phyloP scores from a whole-genome alignment of 2,113 vertebrate species.

The Bujurquina vittata region DNA sequence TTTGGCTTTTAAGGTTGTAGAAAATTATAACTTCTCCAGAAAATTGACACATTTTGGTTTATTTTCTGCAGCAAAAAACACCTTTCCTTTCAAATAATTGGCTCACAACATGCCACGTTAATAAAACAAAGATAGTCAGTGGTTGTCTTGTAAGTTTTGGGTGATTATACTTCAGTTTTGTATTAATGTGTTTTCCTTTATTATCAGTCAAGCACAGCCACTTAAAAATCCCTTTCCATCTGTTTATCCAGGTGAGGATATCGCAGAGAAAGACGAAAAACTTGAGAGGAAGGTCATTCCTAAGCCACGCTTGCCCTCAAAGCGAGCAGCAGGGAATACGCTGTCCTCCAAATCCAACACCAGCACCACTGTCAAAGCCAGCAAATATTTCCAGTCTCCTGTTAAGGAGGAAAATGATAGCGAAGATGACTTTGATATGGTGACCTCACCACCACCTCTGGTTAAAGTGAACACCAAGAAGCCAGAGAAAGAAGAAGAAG shows the following conservation, averaged over 20 bases:
- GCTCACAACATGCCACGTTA: not conserved
- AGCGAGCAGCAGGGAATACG: not conserved
- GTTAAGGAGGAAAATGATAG: conserved; percentile 43
- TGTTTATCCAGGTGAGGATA: conserved; percentile 45
- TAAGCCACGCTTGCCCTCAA: conserved; percentile 29
- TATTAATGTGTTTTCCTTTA: not conserved
- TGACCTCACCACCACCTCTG: not conserved
- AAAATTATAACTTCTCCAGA: not conserved
- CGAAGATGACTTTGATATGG: conserved; percentile 55
- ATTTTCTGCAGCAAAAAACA: not conserved
- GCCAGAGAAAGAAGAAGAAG: conserved; percentile 39
- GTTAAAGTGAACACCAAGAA: conserved; percentile 25
- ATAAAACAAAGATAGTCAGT: too few species aligned
- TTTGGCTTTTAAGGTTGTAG: not conserved
- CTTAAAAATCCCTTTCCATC: not conserved
- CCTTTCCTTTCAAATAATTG: not conserved
- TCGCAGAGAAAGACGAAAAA: conserved; percentile 46
- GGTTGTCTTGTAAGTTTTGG: too few species aligned
- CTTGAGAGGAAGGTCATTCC: conserved; percentile 59
- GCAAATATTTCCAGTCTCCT: conserved; percentile 74
- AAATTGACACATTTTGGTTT: not conserved
- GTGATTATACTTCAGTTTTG: not conserved
- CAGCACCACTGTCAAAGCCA: conserved; percentile 47
- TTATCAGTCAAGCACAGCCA: not conserved
- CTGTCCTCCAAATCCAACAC: not conserved